Conservation (phyloP, 2,888 invertebrate species). For the Xestia xanthographa region DNA sequence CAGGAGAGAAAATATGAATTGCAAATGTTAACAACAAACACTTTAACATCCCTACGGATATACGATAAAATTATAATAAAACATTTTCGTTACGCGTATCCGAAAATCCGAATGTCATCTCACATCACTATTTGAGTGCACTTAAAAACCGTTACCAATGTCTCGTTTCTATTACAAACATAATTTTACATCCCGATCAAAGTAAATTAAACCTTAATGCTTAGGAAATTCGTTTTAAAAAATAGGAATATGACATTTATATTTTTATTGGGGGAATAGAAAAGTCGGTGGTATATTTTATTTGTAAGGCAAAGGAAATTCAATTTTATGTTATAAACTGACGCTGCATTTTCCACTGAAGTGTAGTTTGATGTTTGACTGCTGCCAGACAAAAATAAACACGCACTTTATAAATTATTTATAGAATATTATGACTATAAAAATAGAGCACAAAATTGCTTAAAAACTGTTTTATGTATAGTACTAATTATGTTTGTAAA, state of each 20-base stretch:
- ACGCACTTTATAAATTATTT: background rate
- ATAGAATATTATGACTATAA: fast-evolving
- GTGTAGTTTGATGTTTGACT: background rate
- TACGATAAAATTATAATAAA: conserved; percentile 55
- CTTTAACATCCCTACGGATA: conserved; percentile 50
- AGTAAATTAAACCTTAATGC: conserved; percentile 40
- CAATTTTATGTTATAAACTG: fast-evolving
- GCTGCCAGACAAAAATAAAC: background rate
- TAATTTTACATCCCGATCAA: background rate
- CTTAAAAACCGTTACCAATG: conserved; percentile 78
- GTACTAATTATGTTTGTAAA: conserved; percentile 5
- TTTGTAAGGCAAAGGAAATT: conserved; percentile 6
- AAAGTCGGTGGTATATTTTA: conserved; percentile 7
- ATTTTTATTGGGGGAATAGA: conserved; percentile 13
- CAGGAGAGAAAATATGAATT: conserved; percentile 62
- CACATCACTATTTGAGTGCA: conserved; percentile 73
- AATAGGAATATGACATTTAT: background rate
- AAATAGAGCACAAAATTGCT: conserved; percentile 20
- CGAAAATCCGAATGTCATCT: conserved; percentile 64
- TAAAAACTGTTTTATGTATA: fast-evolving
- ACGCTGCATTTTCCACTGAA: conserved; percentile 7
- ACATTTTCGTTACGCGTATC: conserved; percentile 61
- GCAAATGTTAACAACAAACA: conserved; percentile 62
- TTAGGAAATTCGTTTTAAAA: fast-evolving
- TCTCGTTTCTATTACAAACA: conserved; percentile 54